These are phyloP conservation scores for Talpa occidentalis DNA, from an alignment of 2,113 vertebrate genomes.

Conservation along the genomic window DNA sequence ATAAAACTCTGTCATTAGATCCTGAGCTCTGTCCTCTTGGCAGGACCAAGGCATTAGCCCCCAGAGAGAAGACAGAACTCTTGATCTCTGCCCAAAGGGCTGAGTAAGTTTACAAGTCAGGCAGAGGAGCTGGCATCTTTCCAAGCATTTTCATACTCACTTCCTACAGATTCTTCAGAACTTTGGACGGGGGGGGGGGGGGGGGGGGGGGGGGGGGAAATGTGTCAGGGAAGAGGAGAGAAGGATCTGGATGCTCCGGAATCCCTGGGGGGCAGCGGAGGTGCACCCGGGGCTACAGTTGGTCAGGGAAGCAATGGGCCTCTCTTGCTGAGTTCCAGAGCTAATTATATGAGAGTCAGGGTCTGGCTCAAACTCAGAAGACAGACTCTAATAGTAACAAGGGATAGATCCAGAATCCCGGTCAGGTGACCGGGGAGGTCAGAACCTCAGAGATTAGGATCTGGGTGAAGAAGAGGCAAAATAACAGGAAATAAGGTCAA, in stretches of 20 bases:
- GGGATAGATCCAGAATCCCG: constrained; percentile 42
- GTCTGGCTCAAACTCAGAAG: background rate
- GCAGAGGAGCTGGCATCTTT: constrained; percentile 8
- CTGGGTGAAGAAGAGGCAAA: constrained; percentile 43
- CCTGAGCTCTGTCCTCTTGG: background rate
- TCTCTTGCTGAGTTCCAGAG: background rate
- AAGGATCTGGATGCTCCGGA: background rate
- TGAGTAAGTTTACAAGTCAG: constrained; percentile 39
- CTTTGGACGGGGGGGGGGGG: background rate
- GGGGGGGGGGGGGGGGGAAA: too few species aligned
- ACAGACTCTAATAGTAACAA: constrained; percentile 30
- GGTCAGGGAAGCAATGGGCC: background rate
- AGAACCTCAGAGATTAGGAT: constrained; percentile 61
- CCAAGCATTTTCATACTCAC: constrained; percentile 21
- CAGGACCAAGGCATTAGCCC: constrained; percentile 12
- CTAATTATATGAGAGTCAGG: background rate
- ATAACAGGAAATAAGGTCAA: constrained; percentile 76
- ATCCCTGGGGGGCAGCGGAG: too few species aligned
- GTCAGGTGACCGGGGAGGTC: constrained; percentile 47
- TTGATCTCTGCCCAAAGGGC: constrained; percentile 30
- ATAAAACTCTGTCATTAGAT: constrained; percentile 53
- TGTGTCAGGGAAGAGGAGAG: background rate
- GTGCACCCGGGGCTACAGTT: background rate
- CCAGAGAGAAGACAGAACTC: constrained; percentile 45
- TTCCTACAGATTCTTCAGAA: constrained; percentile 51